phyloP scores from a whole-genome alignment of 64 coral and sea anemone genomes.

The Stylophora pistillata region DNA sequence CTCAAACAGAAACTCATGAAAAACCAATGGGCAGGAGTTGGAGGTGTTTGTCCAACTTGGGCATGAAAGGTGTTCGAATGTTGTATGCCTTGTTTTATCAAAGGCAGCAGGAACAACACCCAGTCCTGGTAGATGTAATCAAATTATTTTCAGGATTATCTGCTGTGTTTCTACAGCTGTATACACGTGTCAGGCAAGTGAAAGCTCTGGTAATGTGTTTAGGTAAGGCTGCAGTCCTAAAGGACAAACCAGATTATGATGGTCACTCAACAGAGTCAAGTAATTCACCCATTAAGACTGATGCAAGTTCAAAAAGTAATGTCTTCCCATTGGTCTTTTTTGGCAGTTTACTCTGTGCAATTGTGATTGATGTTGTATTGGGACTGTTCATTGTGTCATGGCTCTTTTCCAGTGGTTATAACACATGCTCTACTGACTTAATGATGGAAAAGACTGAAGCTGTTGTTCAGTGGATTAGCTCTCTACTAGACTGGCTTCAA shows the following conservation, averaged over 20 bases:
- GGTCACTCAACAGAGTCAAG: neutral
- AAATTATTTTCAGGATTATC: conserved; percentile 17
- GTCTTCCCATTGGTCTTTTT: conserved; percentile 9
- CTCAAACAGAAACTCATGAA: neutral
- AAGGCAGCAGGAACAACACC: neutral
- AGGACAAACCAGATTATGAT: neutral
- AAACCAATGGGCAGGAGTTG: neutral
- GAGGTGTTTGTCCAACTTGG: neutral
- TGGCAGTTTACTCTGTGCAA: conserved; percentile 42
- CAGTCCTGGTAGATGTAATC: neutral
- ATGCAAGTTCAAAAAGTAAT: neutral
- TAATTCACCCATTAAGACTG: neutral
- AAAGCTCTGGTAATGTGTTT: conserved; percentile 17
- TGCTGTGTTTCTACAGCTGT: neutral
- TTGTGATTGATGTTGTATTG: conserved; percentile 72
- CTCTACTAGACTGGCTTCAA: conserved; percentile 84
- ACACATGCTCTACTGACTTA: conserved; percentile 24
- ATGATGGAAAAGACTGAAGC: conserved; percentile 71
- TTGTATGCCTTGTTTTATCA: neutral
- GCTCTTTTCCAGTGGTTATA: conserved; percentile 40
- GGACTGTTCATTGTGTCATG: conserved; percentile 66
- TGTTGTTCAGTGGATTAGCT: conserved; percentile 54
- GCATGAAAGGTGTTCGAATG: neutral
- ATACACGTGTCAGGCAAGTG: neutral
- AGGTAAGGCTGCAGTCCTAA: neutral